Conservation (phyloP, 2,888 invertebrate species). For the Eucera pruinosa region DNA sequence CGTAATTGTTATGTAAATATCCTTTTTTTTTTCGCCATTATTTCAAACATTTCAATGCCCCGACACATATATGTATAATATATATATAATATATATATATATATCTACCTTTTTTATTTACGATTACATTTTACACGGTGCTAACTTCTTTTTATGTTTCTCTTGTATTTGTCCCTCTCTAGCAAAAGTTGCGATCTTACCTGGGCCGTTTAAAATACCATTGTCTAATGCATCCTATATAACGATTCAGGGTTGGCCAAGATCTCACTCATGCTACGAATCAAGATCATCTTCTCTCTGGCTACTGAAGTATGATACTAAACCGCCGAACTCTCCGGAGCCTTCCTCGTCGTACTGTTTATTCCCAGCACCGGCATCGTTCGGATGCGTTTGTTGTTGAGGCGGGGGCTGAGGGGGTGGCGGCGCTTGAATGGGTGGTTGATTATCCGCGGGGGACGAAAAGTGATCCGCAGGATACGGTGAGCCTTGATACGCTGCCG, state of each 20-base stretch:
- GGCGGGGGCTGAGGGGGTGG: conserved; percentile 63
- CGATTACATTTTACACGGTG: conserved; percentile 44
- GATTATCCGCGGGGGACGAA: conserved; percentile 70
- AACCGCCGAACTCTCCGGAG: conserved; percentile 93
- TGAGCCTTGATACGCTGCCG: conserved; percentile 83
- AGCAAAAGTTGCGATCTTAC: conserved; percentile 67
- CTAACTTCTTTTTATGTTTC: conserved; percentile 33
- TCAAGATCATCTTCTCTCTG: conserved; percentile 95
- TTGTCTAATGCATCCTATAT: conserved; percentile 28
- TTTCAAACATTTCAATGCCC: conserved; percentile 59
- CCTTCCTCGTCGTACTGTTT: conserved; percentile 85
- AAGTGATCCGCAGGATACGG: conserved; percentile 78
- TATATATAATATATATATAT: conserved; percentile 15
- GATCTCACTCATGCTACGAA: conserved; percentile 87
- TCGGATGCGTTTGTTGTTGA: conserved; percentile 66
- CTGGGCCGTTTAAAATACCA: conserved; percentile 36
- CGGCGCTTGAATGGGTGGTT: conserved; percentile 68
- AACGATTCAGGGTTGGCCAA: conserved; percentile 78
- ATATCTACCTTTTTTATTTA: conserved; percentile 42
- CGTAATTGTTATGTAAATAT: conserved; percentile 42
- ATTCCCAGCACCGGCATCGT: conserved; percentile 65
- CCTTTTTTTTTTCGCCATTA: conserved; percentile 37
- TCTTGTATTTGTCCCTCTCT: conserved; percentile 59
- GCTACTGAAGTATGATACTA: conserved; percentile 96
- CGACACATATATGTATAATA: conserved; percentile 40